A percentile compares a stretch with the other conserved stretches of the same genome.
Conservation (phyloP, 2,797 vertebrate species). For the Labeo calbasu region DNA sequence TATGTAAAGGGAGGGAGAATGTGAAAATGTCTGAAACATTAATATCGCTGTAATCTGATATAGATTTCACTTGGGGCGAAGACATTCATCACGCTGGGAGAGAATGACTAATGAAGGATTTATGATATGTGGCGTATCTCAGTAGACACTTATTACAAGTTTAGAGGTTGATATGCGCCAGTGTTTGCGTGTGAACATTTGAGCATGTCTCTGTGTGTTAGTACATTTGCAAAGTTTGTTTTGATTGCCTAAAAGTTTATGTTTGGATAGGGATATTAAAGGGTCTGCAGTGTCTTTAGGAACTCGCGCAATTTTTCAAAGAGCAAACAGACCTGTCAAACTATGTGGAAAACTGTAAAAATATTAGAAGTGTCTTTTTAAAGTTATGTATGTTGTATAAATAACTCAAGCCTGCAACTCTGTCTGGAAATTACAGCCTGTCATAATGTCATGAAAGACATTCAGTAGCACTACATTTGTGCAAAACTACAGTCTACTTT, state of each 20-base stretch:
- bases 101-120: conserved; percentile 58
- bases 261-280: conserved; percentile 48
- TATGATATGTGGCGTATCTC: conserved; percentile 56
- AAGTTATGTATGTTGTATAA: not conserved
- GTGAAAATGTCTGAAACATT: conserved; percentile 51
- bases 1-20: conserved; percentile 33
- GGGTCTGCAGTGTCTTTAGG: conserved; percentile 40
- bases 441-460: not conserved
- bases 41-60: conserved; percentile 57
- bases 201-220: conserved; percentile 17
- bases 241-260: conserved; percentile 43
- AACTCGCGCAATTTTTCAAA: conserved; percentile 20
- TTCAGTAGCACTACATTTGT: not conserved
- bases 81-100: conserved; percentile 44
- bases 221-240: conserved; percentile 39
- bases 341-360: not conserved
- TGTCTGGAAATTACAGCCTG: not conserved
- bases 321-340: conserved; percentile 37
- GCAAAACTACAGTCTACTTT: not conserved
- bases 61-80: conserved; percentile 49
- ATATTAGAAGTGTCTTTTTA: not conserved
- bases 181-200: conserved; percentile 18
- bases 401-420: not conserved
- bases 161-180: conserved; percentile 28
- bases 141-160: conserved; percentile 54